phyloP scores from a whole-genome alignment of 2,888 invertebrate genomes.

The Endomychus coccineus region DNA sequence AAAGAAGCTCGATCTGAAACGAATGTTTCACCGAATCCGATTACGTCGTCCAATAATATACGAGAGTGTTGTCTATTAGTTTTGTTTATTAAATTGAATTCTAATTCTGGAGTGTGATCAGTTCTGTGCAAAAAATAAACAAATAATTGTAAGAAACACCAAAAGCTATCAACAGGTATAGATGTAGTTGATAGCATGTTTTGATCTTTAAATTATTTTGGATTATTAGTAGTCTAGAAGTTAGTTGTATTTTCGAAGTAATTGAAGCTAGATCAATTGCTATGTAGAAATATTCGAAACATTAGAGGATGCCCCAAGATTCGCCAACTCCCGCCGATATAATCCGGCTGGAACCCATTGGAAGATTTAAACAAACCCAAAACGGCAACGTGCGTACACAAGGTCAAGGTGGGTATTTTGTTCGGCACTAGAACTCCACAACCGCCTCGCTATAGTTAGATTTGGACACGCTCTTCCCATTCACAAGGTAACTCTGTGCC shows the following conservation, averaged over 20 bases:
- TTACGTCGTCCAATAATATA: too few species aligned
- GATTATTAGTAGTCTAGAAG: conserved; percentile 13
- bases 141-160: conserved; percentile 6
- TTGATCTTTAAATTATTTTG: conserved; percentile 8
- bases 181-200: conserved; percentile 12
- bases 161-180: conserved; percentile 14
- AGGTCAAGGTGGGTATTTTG: conserved; percentile 12
- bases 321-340: conserved; percentile 44
- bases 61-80: too few species aligned
- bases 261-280: conserved; percentile 15
- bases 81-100: too few species aligned
- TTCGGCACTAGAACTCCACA: not conserved
- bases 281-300: conserved; percentile 13
- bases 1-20: too few species aligned
- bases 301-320: conserved; percentile 33
- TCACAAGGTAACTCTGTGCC: too few species aligned
- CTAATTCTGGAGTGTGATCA: too few species aligned
- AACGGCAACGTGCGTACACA: conserved; percentile 47
- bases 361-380: conserved; percentile 55
- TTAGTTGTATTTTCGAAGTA: conserved; percentile 9
- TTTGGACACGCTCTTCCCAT: conserved; percentile 12
- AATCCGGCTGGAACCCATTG: conserved; percentile 58
- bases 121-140: conserved; percentile 4
- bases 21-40: too few species aligned
- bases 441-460: too few species aligned